Conservation (phyloP, 2,113 vertebrate genomes). For the Sinocyclocheilus grahami region DNA sequence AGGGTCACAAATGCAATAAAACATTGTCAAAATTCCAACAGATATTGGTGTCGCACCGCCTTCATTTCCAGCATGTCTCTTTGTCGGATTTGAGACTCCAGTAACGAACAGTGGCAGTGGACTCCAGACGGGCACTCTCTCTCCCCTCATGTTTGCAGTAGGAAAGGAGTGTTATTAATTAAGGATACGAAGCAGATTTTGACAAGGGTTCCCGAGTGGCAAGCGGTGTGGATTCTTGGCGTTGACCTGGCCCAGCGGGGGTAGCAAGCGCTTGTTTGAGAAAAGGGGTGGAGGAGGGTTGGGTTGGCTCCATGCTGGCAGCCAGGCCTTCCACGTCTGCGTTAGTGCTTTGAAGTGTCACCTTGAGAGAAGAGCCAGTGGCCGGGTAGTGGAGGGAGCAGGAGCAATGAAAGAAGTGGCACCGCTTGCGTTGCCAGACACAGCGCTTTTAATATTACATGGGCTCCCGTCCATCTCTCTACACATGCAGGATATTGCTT, state of each 20-base stretch:
- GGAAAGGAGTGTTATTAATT: conserved; percentile 77
- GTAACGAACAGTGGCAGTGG: conserved; percentile 31
- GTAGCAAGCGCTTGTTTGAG: conserved; percentile 79
- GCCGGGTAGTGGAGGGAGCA: conserved; percentile 75
- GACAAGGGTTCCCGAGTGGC: conserved; percentile 74
- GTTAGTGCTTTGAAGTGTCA: conserved; percentile 91
- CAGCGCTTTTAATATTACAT: conserved; percentile 80
- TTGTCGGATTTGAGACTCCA: conserved; percentile 10
- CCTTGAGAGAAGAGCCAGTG: conserved; percentile 80
- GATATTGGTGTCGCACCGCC: not conserved
- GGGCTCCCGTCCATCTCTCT: conserved; percentile 78
- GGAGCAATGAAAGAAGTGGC: conserved; percentile 76
- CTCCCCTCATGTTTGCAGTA: conserved; percentile 63
- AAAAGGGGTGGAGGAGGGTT: conserved; percentile 65
- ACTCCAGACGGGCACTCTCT: conserved; percentile 42
- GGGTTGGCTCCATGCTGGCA: conserved; percentile 80
- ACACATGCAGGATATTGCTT: conserved; percentile 79
- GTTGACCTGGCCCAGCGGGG: conserved; percentile 77
- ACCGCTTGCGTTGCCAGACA: conserved; percentile 79
- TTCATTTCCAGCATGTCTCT: conserved; percentile 9
- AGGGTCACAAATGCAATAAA: not conserved
- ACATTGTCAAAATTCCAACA: not conserved
- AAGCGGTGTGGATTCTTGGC: conserved; percentile 73
- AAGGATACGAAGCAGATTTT: conserved; percentile 71
- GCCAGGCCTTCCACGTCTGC: conserved; percentile 77